Evolutionary conservation across 2,797 vertebrate genomes (phyloP), one percentile per base, ranked within the genome.

Genomic region (Premnoplex brunnescens): DNA sequence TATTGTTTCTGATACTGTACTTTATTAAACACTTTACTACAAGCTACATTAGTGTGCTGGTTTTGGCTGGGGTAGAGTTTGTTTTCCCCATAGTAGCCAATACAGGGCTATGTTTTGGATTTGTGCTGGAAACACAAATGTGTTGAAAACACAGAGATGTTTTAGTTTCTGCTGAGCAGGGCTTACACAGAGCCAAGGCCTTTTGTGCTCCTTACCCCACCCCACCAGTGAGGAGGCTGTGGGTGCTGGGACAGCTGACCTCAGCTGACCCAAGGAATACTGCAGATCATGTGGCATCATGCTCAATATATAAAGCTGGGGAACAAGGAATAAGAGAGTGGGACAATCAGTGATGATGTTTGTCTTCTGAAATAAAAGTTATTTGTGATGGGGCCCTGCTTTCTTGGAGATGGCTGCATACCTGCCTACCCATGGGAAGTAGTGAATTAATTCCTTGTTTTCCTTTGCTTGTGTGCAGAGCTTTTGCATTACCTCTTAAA

Each of bases 1-100:
- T 92, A 48, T 78, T 96, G 95, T 97, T 96, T 97, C 95, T 94
- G 96, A 95, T 85, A 93, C 91, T 97, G 88, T 95, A 95, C 94
- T 97, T 96, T 96, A 97, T 97, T 97, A 97, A 97, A 97, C 91
- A 96, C 90, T 97, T 97, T 95, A 92, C 94, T 96, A 97, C 95
- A 97, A 96, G 93, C 94, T 89, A 91, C 52, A 78, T 75, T 69
- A 55, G 59, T 62, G 72, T 91, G 59, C 48, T 88, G 73, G 48
- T 91, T 77, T 88, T 83, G 78, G 78, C 43, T 66, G 72, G 72
- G 21, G 24, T 49, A 67, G 67, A 41, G 20, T 49, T 72, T 30
- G 7, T 83, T 77, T 78, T 67, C 72, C 77, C 21, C 52, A 23
- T 22, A 77, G 52, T 18, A 37, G 20, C 64, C 43, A 49, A 2